Evolutionary conservation across 1,140 invertebrate genomes (phyloP).

Genomic region (Augochlora pura): DNA sequence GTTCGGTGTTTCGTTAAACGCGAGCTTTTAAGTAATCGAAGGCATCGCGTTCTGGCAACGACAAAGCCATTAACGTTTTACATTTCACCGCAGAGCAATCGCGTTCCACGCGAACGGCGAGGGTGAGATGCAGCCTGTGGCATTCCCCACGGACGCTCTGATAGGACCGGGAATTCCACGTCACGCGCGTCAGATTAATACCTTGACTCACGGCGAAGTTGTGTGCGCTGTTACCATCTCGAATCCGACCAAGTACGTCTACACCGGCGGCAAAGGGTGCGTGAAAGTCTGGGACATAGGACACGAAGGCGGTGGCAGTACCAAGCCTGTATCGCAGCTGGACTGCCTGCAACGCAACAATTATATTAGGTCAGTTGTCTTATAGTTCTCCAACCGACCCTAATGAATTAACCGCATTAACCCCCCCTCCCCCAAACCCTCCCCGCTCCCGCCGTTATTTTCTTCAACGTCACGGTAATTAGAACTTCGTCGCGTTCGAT

Average conservation of each 20-base stretch:
- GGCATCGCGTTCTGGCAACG: constrained; percentile 17
- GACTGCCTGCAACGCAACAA: constrained; percentile 98
- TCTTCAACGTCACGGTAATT: no score
- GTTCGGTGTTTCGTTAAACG: neutral
- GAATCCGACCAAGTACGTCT: constrained; percentile 95
- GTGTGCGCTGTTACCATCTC: constrained; percentile 94
- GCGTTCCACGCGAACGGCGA: constrained; percentile 95
- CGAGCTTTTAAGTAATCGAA: constrained; percentile 42
- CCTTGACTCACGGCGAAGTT: constrained; percentile 95
- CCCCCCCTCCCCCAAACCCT: no score
- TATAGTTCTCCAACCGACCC: neutral
- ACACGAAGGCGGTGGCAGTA: constrained; percentile 85
- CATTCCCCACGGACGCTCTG: constrained; percentile 97
- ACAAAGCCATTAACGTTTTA: constrained; percentile 39
- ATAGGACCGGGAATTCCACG: constrained; percentile 95
- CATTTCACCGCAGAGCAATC: constrained; percentile 86
- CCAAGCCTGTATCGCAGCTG: constrained; percentile 93
- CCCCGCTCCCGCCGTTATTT: no score
- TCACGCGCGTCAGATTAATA: constrained; percentile 94
- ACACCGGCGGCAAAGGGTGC: constrained; percentile 99
- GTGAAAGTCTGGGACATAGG: constrained; percentile 98
- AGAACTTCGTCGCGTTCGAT: no score
- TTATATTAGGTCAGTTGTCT: constrained; percentile 87
- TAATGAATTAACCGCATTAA: no score
- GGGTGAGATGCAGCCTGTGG: constrained; percentile 94